These are phyloP conservation scores for Brachyhypopomus gauderio DNA, from an alignment of 2,113 vertebrate species.

Conservation along the genomic window DNA sequence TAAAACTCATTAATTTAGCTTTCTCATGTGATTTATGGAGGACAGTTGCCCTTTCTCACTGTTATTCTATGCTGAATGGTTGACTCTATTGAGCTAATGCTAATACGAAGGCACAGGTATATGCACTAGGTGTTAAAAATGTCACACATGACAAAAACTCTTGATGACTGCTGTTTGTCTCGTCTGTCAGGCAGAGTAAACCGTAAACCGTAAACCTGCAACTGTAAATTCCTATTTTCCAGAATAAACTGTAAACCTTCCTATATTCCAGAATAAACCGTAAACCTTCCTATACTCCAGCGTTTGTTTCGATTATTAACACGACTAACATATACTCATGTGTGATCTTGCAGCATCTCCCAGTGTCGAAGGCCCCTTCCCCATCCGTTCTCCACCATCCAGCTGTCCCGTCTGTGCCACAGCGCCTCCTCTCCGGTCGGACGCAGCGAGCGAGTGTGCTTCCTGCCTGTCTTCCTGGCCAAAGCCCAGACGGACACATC, in stretches of 20 bases:
- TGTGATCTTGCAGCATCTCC: background rate
- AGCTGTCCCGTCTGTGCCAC: constrained; percentile 8
- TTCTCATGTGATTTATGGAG: constrained; percentile 23
- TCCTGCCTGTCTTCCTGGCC: constrained; percentile 79
- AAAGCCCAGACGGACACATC: constrained; percentile 56
- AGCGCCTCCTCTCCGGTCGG: constrained; percentile 34
- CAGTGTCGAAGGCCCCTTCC: background rate
- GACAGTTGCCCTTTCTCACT: background rate
- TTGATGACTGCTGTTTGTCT: no score
- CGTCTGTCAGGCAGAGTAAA: no score
- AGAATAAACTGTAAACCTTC: no score
- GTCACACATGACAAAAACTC: no score
- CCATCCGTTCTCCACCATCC: constrained; percentile 11
- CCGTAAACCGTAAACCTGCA: no score
- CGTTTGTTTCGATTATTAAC: background rate
- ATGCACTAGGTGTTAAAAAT: no score
- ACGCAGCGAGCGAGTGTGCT: constrained; percentile 78
- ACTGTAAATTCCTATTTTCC: no score
- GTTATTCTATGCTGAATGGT: background rate
- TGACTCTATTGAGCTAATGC: background rate
- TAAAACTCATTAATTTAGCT: constrained; percentile 7
- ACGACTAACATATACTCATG: background rate
- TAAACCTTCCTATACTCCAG: background rate
- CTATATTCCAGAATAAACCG: no score
- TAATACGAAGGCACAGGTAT: background rate